Evolutionary conservation across 2,888 invertebrate species (phyloP).

Genomic region (Chrysodeixis includens): DNA sequence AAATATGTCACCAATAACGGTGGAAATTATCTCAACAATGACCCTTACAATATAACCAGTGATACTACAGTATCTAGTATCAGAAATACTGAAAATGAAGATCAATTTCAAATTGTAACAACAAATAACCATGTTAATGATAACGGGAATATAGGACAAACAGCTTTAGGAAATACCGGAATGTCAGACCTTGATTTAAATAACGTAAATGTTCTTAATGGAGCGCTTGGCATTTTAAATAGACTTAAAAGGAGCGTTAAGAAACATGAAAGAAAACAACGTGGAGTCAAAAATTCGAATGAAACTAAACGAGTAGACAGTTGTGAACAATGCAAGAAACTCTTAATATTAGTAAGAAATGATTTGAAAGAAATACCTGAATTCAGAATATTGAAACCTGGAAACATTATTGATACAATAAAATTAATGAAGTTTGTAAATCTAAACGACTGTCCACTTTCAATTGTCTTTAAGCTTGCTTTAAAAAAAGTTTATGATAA

Average conservation of each 20-base stretch:
- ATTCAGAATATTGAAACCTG: not conserved
- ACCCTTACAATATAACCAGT: not conserved
- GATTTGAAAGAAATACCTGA: not conserved
- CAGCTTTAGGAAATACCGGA: not conserved
- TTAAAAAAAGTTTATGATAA: not conserved
- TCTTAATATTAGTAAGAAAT: not conserved
- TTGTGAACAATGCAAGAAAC: not conserved
- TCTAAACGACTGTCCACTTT: constrained; percentile 9
- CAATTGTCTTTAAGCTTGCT: not conserved
- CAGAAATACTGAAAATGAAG: not conserved
- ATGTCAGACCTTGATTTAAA: constrained; percentile 9
- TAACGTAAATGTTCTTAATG: constrained; percentile 9
- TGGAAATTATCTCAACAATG: not conserved
- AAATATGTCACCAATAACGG: not conserved
- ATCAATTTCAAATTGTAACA: not conserved
- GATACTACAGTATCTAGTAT: no score
- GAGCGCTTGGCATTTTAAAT: constrained; percentile 16
- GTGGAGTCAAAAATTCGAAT: not conserved
- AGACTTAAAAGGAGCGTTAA: constrained; percentile 18
- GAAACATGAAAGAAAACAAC: not conserved
- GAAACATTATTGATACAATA: not conserved
- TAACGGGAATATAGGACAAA: not conserved
- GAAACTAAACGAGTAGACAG: not conserved
- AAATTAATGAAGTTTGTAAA: not conserved
- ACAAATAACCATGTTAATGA: not conserved